Percentiles rank a stretch among this genome's conserved stretches.
Conservation (phyloP, 2,113 vertebrate genomes). For the Scalopus aquaticus region DNA sequence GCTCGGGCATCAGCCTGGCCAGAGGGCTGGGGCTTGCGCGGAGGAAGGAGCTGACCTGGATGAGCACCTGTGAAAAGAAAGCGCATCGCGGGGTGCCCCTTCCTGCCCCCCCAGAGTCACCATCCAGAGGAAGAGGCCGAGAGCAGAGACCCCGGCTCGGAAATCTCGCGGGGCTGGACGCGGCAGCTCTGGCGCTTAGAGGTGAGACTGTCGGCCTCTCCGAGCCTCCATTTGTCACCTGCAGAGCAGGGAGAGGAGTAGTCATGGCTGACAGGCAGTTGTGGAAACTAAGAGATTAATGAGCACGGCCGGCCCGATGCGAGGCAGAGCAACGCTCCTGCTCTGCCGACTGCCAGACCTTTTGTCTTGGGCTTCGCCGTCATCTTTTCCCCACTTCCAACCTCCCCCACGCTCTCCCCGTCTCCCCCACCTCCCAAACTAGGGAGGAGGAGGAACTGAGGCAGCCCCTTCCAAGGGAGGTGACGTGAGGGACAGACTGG, state of each 20-base stretch:
- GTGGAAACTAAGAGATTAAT: background rate
- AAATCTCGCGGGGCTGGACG: background rate
- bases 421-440: no score
- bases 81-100: background rate
- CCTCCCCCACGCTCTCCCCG: no score
- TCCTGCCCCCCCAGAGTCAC: background rate
- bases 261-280: background rate
- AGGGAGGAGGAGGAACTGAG: background rate
- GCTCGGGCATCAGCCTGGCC: background rate
- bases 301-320: no score
- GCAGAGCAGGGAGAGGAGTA: background rate
- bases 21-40: background rate
- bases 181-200: background rate
- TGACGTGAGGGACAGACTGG: no score
- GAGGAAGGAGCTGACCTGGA: background rate
- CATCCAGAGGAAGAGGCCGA: fast-evolving
- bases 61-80: background rate
- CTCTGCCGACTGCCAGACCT: background rate
- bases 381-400: background rate
- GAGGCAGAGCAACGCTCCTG: fast-evolving
- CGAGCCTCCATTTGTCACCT: background rate
- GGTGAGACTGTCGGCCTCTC: background rate
- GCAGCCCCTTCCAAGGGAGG: no score
- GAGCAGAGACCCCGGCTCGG: background rate
- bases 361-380: background rate